phyloP scores from a whole-genome alignment of 2,797 vertebrate genomes.

The Acrossocheilus fasciatus region DNA sequence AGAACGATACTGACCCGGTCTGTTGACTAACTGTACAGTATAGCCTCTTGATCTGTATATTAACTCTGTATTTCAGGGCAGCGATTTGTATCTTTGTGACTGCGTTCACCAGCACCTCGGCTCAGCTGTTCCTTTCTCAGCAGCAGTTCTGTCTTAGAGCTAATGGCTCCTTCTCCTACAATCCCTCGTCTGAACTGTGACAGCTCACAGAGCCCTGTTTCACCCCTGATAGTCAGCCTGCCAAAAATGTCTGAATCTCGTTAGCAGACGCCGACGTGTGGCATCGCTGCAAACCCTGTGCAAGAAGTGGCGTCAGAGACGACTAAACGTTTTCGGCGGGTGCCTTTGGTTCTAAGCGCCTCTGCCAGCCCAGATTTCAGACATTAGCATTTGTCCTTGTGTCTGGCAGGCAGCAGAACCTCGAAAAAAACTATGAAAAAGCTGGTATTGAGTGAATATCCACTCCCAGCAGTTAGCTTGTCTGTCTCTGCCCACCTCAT shows the following conservation, averaged over 20 bases:
- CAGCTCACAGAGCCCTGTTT: slow-evolving; percentile 69
- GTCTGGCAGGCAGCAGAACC: slow-evolving; percentile 57
- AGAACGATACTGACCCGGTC: slow-evolving; percentile 9
- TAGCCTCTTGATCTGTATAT: slow-evolving; percentile 26
- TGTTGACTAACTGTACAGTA: slow-evolving; percentile 14
- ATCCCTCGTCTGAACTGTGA: slow-evolving; percentile 68
- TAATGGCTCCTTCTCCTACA: slow-evolving; percentile 29
- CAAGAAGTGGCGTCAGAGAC: slow-evolving; percentile 59
- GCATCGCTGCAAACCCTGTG: slow-evolving; percentile 65
- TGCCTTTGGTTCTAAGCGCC: slow-evolving; percentile 60
- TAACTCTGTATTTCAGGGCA: slow-evolving; percentile 8
- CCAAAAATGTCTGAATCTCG: slow-evolving; percentile 72
- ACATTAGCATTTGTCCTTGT: slow-evolving; percentile 77
- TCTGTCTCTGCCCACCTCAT: slow-evolving; percentile 35
- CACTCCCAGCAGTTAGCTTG: slow-evolving; percentile 10
- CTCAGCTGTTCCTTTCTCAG: slow-evolving; percentile 26
- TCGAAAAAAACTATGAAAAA: slow-evolving; percentile 6
- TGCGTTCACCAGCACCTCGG: neutral
- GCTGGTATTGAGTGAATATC: slow-evolving; percentile 7
- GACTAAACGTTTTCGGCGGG: slow-evolving; percentile 67
- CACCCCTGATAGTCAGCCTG: slow-evolving; percentile 68
- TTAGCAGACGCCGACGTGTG: slow-evolving; percentile 64
- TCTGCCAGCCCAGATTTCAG: slow-evolving; percentile 66
- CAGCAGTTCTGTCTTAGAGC: slow-evolving; percentile 22
- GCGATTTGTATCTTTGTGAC: slow-evolving; percentile 10